phyloP scores from a whole-genome alignment of 2,797 vertebrate species.

The Danio tinwini region DNA sequence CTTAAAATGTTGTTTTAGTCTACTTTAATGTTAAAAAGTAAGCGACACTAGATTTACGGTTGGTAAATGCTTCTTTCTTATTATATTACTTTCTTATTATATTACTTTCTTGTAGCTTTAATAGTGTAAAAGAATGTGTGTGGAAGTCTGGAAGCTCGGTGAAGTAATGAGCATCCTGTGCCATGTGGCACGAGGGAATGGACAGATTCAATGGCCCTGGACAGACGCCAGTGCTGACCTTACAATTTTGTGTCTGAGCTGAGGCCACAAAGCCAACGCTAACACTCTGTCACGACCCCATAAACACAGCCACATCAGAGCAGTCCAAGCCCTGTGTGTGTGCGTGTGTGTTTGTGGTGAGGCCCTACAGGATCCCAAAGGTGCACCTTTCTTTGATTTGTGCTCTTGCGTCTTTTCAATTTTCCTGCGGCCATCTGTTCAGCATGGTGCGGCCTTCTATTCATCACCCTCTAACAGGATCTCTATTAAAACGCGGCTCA shows the following conservation, averaged over 20 bases:
- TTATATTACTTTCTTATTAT: neutral
- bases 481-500: constrained; percentile 62
- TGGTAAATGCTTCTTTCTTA: neutral
- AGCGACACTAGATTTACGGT: neutral
- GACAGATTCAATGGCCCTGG: constrained; percentile 45
- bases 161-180: neutral
- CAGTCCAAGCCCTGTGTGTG: constrained; percentile 22
- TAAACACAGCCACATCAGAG: constrained; percentile 45
- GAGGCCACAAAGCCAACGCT: constrained; percentile 40
- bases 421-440: constrained; percentile 69
- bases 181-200: constrained; percentile 19
- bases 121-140: constrained; percentile 10
- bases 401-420: constrained; percentile 65
- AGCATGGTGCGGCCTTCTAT: constrained; percentile 52
- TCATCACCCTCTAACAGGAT: constrained; percentile 72
- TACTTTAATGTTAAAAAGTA: neutral
- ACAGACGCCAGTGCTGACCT: constrained; percentile 48
- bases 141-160: constrained; percentile 58
- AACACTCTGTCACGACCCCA: constrained; percentile 44
- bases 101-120: constrained; percentile 1
- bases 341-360: neutral
- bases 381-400: constrained; percentile 63
- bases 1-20: no score
- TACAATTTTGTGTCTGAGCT: constrained; percentile 45
- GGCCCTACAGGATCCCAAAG: constrained; percentile 56